Base-by-base conservation (phyloP, 92 coral and sea anemone genomes). In the Metridium senile region DNA sequence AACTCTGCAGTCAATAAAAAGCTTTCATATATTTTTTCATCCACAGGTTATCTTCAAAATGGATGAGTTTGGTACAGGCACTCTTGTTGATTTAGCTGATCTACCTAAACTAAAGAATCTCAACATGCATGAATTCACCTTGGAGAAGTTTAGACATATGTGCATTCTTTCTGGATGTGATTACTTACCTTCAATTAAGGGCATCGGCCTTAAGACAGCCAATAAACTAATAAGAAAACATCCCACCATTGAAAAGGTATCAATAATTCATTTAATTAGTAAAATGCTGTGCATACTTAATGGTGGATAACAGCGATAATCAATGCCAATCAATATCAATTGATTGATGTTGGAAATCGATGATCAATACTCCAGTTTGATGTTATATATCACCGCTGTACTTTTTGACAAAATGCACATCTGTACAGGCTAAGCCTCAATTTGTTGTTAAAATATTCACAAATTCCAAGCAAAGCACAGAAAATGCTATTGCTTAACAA, bases 111-210 rank as follows among this genome's bases (percentile, higher is more conserved):
- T 95, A 1, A 85, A 87, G 59, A 86, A 81, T 58, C 88, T 89
- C 49, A 90, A 87, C 31, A 80, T 95, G 82, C 96, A 95, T 57
- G 96, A 88, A 73, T 95, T 95, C 78, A 92, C 97, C 26, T 80
- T 81, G 84, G 93, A 95, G 73, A 95, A 89, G 83, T 95, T 95
- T 77, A 83, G 97, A 52, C 90, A 92, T 84, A 95, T 95, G 99
- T 95, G 99, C 58, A 95, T 95, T 25, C 72, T 95, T 51, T 95
- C 99, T 23, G 99, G 99, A 57, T 95, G 99, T 85, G 99, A 95
- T 69, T 95, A 95, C 62, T 87, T 95, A 45, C 97, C 90, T 13
- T 95, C 99, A 0, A 86, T 95, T 29, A 95, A 95, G 68, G 99
- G 99, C 0, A 78, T 95, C 65, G 99, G 99, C 17, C 93, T 95